Evolutionary conservation across 2,888 invertebrate genomes (phyloP), one percentile per base, ranked within the genome.

Genomic region (Caenorhabditis uteleia): DNA sequence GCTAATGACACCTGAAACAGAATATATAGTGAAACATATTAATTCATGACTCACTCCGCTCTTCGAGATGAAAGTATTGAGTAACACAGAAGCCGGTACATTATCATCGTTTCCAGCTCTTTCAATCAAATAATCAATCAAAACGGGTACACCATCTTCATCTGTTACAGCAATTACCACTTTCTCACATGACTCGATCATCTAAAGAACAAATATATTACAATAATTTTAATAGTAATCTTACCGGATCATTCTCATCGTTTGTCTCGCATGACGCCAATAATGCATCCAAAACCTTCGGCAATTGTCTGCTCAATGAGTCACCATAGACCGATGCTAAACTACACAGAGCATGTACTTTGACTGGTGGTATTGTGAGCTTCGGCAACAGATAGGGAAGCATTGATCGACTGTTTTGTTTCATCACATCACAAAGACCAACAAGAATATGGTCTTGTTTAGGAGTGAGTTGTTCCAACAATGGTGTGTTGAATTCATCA

Each of bases 351-450:
- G 95, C 95, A 39, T 74, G 62, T 3, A 95, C 91, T 86, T 95
- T 93, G 7, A 92, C 91, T 20, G 93, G 93, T 6, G 89, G 88
- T 7, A 90, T 89, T 0, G 93, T 94, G 80, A 98, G 84, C 78
- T 86, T 86, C 3, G 97, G 97, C 64, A 99, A 91, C 65, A 98
- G 88, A 85, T 95, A 95, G 0, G 97, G 97, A 74, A 98, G 86
- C 53, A 97, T 95, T 0, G 59, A 67, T 56, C 59, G 50, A 75
- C 94, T 93, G 86, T 95, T 97, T 57, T 95, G 91, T 14, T 92
- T 90, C 93, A 98, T 94, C 36, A 98, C 92, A 88, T 95, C 95
- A 58, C 92, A 89, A 74, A 98, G 87, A 20, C 97, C 98, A 84
- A 98, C 97, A 69, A 98, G 87, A 10, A 95, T 91, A 83, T 91